A percentile compares a stretch with the other conserved stretches of the same genome.
phyloP scores from a whole-genome alignment of 2,888 invertebrate species.

The Glaucopsyche alexis region DNA sequence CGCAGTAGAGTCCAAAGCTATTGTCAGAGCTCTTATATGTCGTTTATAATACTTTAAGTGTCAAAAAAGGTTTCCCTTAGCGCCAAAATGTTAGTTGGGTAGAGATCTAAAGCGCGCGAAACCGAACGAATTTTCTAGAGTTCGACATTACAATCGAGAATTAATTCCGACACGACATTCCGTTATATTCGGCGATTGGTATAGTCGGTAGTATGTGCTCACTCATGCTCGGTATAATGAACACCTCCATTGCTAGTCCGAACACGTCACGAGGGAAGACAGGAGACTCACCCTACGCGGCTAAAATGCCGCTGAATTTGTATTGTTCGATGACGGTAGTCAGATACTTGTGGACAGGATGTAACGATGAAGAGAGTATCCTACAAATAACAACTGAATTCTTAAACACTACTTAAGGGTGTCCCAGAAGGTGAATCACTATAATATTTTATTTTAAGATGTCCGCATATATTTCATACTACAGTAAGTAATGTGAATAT shows the following conservation, averaged over 20 bases:
- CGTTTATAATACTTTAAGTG: too few relatives aligned
- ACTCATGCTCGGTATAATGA: constrained; percentile 63
- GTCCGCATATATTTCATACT: too few relatives aligned
- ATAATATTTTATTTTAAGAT: too few relatives aligned
- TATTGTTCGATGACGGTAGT: not conserved
- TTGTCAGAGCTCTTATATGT: too few relatives aligned
- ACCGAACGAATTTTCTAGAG: not conserved
- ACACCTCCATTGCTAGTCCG: constrained; percentile 65
- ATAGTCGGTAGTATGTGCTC: constrained; percentile 46
- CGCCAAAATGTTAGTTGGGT: too few relatives aligned
- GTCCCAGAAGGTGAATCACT: too few relatives aligned
- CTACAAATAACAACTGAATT: too few relatives aligned
- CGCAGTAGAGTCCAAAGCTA: too few relatives aligned
- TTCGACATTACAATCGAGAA: constrained; percentile 33
- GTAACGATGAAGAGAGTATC: not conserved
- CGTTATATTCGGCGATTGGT: constrained; percentile 36
- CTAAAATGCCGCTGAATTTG: constrained; percentile 55
- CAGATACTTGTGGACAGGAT: not conserved
- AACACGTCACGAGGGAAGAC: constrained; percentile 67
- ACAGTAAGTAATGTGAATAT: too few relatives aligned
- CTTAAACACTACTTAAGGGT: too few relatives aligned
- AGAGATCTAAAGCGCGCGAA: too few relatives aligned
- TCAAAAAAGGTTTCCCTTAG: too few relatives aligned
- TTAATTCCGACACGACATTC: constrained; percentile 37
- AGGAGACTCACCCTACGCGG: constrained; percentile 63